Evolutionary conservation across 2,888 invertebrate genomes (phyloP).

Genomic region (Eupithecia vulgata): DNA sequence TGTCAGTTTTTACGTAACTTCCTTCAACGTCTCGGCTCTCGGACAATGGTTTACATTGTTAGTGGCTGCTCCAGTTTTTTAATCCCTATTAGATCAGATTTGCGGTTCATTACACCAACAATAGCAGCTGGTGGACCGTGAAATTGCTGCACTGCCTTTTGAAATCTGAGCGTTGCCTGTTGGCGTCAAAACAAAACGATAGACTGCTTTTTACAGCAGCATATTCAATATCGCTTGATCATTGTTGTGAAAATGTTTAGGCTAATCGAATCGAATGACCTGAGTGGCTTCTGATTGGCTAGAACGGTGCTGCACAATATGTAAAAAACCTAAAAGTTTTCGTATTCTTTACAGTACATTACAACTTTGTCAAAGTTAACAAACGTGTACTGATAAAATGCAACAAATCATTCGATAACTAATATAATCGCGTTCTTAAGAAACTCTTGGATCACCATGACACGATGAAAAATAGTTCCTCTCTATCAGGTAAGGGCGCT

Average conservation of each 20-base stretch:
- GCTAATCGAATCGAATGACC: neutral
- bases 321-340: too few species aligned
- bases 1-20: conserved; percentile 16
- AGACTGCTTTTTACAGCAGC: conserved; percentile 4
- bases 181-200: conserved; percentile 14
- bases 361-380: too few species aligned
- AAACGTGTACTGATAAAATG: too few species aligned
- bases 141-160: conserved; percentile 39
- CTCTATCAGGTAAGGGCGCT: too few species aligned
- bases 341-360: too few species aligned
- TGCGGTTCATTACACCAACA: conserved; percentile 41
- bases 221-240: neutral
- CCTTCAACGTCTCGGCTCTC: conserved; percentile 17
- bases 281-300: too few species aligned
- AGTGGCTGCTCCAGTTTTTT: conserved; percentile 28
- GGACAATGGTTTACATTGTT: conserved; percentile 32
- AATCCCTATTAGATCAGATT: conserved; percentile 28
- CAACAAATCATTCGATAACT: too few species aligned
- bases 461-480: too few species aligned
- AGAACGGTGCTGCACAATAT: neutral
- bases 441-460: too few species aligned
- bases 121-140: conserved; percentile 36
- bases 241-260: neutral
- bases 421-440: too few species aligned
- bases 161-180: conserved; percentile 27